Percentiles rank a stretch among this genome's conserved stretches.
Conservation (phyloP, 1,140 invertebrate species). For the Pristionchus pacificus region DNA sequence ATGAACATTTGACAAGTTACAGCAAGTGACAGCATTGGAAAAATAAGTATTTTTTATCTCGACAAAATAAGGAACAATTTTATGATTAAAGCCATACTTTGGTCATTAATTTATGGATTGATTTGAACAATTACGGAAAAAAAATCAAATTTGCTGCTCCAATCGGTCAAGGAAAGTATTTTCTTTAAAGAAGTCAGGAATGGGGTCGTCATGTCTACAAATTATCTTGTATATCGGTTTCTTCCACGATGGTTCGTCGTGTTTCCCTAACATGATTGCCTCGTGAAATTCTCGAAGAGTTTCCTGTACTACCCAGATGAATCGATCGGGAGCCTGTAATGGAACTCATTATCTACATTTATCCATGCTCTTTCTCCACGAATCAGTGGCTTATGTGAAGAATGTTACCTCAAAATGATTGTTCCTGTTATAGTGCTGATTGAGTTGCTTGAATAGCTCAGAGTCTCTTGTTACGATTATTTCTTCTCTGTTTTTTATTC, state of each 20-base stretch:
- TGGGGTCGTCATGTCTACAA: constrained; percentile 91
- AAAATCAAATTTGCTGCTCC: too few relatives aligned
- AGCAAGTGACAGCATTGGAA: too few relatives aligned
- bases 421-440: constrained; percentile 98
- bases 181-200: constrained; percentile 98
- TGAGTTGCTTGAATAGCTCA: constrained; percentile 93
- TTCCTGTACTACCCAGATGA: constrained; percentile 90
- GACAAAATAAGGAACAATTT: too few relatives aligned
- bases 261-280: constrained; percentile 88
- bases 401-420: constrained; percentile 94
- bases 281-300: constrained; percentile 97
- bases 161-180: constrained; percentile 97
- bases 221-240: constrained; percentile 99
- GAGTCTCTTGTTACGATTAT: constrained; percentile 87
- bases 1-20: too few relatives aligned
- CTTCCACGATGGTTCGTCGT: constrained; percentile 98
- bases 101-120: too few relatives aligned
- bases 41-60: too few relatives aligned
- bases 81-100: too few relatives aligned
- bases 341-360: too few relatives aligned
- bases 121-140: too few relatives aligned
- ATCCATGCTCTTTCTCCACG: too few relatives aligned
- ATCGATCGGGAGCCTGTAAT: constrained; percentile 87
- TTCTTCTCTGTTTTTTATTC: constrained; percentile 84
- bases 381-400: too few relatives aligned